Percentiles rank a stretch among this genome's conserved stretches.
phyloP scores from a whole-genome alignment of 2,113 vertebrate genomes.

The Ondatra zibethicus region DNA sequence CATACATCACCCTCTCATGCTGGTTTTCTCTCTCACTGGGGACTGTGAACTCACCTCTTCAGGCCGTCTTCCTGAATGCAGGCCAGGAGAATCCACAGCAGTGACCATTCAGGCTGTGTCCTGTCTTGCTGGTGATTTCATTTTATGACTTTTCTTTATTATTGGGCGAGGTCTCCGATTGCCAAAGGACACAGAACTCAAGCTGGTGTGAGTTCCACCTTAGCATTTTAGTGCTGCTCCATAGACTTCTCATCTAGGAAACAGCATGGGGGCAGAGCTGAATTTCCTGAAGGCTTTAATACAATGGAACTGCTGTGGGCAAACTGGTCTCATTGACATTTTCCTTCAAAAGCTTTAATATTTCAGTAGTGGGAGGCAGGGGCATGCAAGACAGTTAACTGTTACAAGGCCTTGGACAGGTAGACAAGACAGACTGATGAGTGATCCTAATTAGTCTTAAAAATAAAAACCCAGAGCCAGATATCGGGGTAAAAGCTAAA shows the following conservation, averaged over 20 bases:
- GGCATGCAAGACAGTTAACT: not conserved
- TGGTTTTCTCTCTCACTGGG: not conserved
- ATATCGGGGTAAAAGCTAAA: too few relatives aligned
- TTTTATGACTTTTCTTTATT: not conserved
- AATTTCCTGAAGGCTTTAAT: not conserved
- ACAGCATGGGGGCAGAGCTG: not conserved
- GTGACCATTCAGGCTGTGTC: too few relatives aligned
- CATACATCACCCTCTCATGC: not conserved
- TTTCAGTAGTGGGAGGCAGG: not conserved
- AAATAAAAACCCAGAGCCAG: too few relatives aligned
- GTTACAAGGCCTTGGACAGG: not conserved
- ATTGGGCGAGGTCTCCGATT: not conserved
- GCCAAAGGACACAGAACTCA: not conserved
- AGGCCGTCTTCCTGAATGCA: not conserved
- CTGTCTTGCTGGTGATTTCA: not conserved
- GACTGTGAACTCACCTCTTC: not conserved
- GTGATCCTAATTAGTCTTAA: too few relatives aligned
- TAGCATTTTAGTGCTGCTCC: not conserved
- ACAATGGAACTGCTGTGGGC: not conserved
- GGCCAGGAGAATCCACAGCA: not conserved
- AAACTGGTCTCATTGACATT: not conserved
- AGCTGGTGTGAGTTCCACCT: not conserved
- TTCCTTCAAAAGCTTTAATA: not conserved
- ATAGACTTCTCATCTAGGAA: constrained; percentile 5
- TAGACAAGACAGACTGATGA: too few relatives aligned